A percentile compares a stretch with the other conserved stretches of the same genome.
These are phyloP conservation scores for Boulengeromyrus knoepffleri DNA, from an alignment of 2,113 vertebrate genomes.

Conservation along the genomic window DNA sequence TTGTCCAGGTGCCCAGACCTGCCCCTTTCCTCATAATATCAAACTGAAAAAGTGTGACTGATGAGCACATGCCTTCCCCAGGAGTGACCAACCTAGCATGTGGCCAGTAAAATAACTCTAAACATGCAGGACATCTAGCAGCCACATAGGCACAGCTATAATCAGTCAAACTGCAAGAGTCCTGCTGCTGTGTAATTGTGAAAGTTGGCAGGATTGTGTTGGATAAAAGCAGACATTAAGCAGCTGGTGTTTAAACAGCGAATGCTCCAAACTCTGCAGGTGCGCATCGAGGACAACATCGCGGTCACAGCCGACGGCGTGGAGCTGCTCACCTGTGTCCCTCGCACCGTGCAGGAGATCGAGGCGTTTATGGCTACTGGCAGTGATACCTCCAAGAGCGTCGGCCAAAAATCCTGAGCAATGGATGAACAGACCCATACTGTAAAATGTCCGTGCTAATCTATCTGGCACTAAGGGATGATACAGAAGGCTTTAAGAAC, in stretches of 20 bases:
- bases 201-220: not conserved
- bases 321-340: conserved; percentile 88
- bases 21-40: not conserved
- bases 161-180: not conserved
- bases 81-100: not conserved
- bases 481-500: not conserved
- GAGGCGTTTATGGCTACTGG: conserved; percentile 80
- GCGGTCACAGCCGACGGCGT: conserved; percentile 70
- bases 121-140: not conserved
- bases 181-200: not conserved
- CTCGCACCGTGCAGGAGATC: conserved; percentile 85
- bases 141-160: not conserved
- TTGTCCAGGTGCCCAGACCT: not conserved
- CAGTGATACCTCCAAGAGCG: conserved; percentile 38
- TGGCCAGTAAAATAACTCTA: not conserved
- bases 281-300: conserved; percentile 88
- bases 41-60: not conserved
- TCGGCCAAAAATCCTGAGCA: conserved; percentile 55
- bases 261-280: conserved; percentile 52
- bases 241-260: not conserved
- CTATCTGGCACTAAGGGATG: not conserved
- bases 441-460: not conserved
- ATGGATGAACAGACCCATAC: not conserved
- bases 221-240: not conserved
- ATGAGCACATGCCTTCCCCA: not conserved